phyloP scores from a whole-genome alignment of 2,113 vertebrate species.

The Phainopepla nitens region DNA sequence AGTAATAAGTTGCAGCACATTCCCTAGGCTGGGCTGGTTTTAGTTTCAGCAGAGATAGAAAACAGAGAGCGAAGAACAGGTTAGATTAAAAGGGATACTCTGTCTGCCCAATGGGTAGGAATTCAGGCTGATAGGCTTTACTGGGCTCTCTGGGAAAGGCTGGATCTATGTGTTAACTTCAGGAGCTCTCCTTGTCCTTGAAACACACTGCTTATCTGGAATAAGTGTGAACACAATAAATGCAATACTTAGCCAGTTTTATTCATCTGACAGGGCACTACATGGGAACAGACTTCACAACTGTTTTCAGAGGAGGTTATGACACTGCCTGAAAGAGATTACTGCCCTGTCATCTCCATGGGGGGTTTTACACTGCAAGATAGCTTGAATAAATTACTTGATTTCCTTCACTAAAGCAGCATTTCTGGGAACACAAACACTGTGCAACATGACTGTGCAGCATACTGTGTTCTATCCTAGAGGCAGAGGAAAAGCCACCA shows the following conservation, averaged over 20 bases:
- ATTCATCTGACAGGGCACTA: not conserved
- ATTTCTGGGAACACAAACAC: not conserved
- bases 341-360: not conserved
- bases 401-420: not conserved
- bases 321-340: not conserved
- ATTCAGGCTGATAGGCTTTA: not conserved
- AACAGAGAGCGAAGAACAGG: not conserved
- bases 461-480: too few species aligned
- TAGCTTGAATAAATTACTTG: not conserved
- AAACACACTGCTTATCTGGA: not conserved
- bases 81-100: not conserved
- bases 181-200: not conserved
- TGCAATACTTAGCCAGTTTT: not conserved
- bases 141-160: not conserved
- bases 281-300: not conserved
- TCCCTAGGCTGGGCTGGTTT: not conserved
- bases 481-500: too few species aligned
- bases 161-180: not conserved
- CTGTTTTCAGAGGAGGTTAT: not conserved
- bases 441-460: not conserved
- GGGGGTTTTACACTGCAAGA: not conserved
- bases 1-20: not conserved
- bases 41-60: not conserved
- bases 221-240: not conserved
- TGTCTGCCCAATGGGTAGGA: not conserved